A percentile compares a stretch with the other conserved stretches of the same genome.
These are phyloP conservation scores for Eulithis prunata DNA, from an alignment of 2,888 invertebrate genomes.

Conservation along the genomic window DNA sequence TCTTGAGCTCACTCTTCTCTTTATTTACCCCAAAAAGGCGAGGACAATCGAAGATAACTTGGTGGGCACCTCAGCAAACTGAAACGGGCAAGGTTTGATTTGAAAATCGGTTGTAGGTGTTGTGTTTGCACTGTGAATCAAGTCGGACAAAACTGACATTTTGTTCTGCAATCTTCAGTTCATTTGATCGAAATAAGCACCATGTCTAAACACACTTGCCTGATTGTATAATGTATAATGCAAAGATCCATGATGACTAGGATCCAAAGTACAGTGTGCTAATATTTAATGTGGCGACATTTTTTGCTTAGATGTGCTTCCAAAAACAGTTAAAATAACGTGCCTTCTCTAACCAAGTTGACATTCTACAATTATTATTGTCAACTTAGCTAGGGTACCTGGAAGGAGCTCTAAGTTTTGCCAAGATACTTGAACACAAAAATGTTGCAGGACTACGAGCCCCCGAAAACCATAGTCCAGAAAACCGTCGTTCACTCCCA, in stretches of 20 bases:
- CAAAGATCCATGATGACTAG: constrained; percentile 9
- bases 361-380: background rate
- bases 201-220: background rate
- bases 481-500: constrained; percentile 62
- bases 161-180: background rate
- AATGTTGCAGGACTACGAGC: constrained; percentile 60
- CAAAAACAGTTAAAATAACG: too few relatives aligned
- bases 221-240: background rate
- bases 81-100: constrained; percentile 60
- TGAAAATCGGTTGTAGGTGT: constrained; percentile 17
- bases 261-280: constrained; percentile 17
- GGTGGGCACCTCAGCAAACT: constrained; percentile 44
- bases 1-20: constrained; percentile 56
- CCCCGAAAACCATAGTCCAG: constrained; percentile 56
- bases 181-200: constrained; percentile 11
- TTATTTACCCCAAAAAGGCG: constrained; percentile 41
- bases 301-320: too few relatives aligned
- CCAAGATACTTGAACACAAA: background rate
- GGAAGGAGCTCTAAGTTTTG: background rate
- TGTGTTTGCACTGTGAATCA: constrained; percentile 26
- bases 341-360: too few relatives aligned
- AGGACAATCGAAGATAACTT: constrained; percentile 43
- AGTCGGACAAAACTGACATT: constrained; percentile 5
- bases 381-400: too few relatives aligned
- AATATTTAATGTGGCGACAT: constrained; percentile 1